phyloP scores from a whole-genome alignment of 2,888 invertebrate genomes.

The Metacarcinus magister region DNA sequence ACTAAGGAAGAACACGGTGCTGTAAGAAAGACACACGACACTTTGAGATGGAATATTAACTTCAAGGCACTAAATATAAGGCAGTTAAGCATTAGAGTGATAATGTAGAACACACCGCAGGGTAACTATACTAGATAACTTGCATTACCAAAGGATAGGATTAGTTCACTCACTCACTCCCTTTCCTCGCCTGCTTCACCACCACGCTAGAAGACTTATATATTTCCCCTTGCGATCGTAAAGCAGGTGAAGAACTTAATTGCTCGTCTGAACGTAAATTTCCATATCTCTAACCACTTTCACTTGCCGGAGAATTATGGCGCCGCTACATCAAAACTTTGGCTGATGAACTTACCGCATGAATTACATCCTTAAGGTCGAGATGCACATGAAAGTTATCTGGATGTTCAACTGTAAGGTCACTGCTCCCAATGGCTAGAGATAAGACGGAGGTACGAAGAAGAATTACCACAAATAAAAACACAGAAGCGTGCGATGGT shows the following conservation, averaged over 20 bases:
- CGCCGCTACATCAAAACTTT: constrained; percentile 61
- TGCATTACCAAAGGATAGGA: too few species aligned
- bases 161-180: neutral
- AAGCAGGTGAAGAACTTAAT: constrained; percentile 27
- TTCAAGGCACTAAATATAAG: too few species aligned
- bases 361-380: constrained; percentile 66
- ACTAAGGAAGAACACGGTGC: too few species aligned
- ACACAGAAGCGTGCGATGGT: neutral
- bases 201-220: neutral
- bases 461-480: neutral
- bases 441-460: too few species aligned
- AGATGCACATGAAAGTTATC: neutral
- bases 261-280: constrained; percentile 46
- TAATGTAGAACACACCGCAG: too few species aligned
- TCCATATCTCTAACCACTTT: constrained; percentile 64
- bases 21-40: too few species aligned
- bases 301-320: constrained; percentile 42
- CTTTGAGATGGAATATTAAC: too few species aligned
- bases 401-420: neutral
- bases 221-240: neutral
- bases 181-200: neutral
- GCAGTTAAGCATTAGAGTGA: too few species aligned
- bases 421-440: neutral
- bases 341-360: constrained; percentile 67
- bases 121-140: too few species aligned